Evolutionary conservation across 2,888 invertebrate genomes (phyloP).

Genomic region (Mythimna vitellina): DNA sequence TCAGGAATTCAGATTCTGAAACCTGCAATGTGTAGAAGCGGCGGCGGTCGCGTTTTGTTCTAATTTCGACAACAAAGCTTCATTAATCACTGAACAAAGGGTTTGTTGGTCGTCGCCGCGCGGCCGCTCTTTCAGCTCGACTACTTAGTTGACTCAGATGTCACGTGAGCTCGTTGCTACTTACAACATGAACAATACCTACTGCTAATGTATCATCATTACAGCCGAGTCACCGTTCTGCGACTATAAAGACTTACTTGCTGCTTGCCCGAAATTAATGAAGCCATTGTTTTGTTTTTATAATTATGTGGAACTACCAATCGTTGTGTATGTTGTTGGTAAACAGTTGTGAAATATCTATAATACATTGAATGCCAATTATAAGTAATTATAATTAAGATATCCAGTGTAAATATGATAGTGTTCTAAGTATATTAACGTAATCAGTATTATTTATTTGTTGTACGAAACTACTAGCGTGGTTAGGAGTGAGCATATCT

Average conservation of each 20-base stretch:
- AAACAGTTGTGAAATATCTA: slow-evolving; percentile 43
- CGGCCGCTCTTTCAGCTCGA: slow-evolving; percentile 6
- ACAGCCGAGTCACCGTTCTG: not conserved
- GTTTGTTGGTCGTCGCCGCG: not conserved
- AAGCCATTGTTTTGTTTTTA: slow-evolving; percentile 27
- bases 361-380: slow-evolving; percentile 35
- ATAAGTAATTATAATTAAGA: slow-evolving; percentile 31
- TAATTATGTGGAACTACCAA: not conserved
- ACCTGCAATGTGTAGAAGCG: not conserved
- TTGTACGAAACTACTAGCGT: slow-evolving; percentile 51
- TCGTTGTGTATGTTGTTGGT: slow-evolving; percentile 18
- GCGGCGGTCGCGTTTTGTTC: slow-evolving; percentile 18
- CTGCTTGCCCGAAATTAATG: slow-evolving; percentile 6
- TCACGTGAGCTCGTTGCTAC: slow-evolving; percentile 15
- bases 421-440: slow-evolving; percentile 45
- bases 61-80: slow-evolving; percentile 36
- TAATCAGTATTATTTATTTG: slow-evolving; percentile 65
- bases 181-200: slow-evolving; percentile 1
- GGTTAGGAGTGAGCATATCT: slow-evolving; percentile 44
- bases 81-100: slow-evolving; percentile 23
- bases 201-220: not conserved
- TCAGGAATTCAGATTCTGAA: too few relatives aligned
- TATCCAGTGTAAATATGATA: slow-evolving; percentile 62
- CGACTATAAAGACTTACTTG: not conserved
- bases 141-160: slow-evolving; percentile 25